Evolutionary conservation across 2,888 invertebrate genomes (phyloP), one percentile per base, ranked within the genome.

Genomic region (Eristalinus sepulchralis): DNA sequence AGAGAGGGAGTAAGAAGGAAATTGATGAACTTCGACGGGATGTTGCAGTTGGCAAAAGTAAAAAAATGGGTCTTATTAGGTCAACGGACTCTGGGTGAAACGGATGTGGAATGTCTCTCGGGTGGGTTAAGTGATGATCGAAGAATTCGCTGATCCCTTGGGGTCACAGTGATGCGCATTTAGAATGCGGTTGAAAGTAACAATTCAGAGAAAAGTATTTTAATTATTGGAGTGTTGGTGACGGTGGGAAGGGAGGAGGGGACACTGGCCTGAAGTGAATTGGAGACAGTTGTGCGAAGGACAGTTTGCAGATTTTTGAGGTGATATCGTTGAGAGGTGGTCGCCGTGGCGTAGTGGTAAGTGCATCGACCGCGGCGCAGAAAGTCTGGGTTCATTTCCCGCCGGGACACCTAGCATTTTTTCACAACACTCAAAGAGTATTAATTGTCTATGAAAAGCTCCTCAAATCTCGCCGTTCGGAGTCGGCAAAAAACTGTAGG

Each of bases 51-150:
- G 70, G 36, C n/a, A n/a, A n/a, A n/a, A 81, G 57, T 67, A 60
- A 22, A 13, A 77, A 57, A 59, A 68, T 66, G 47, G 73, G 39
- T 81, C 68, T 85, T 85, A 86, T 86, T 86, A 76, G 83, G 86
- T 82, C 86, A 83, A 83, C 63, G 86, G 83, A 86, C 86, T 77
- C 60, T 73, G 33, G 47, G 53, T 83, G 79, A 86, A 86, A 76
- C 86, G 86, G 86, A 86, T 86, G 86, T 86, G 86, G 86, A 82
- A 83, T 86, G 86, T 83, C 78, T 71, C 53, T 78, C 47, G 17
- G 73, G 47, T 68, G 62, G 78, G 75, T 77, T 72, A 77, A 59
- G 17, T 64, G 31, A 34, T 24, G 68, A 75, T 63, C 33, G 59
- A 27, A 13, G 10, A 36, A 17, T 33, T 36, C 13, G 1, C 9